These are phyloP conservation scores for Daboia siamensis DNA, from an alignment of 2,113 vertebrate species.

Conservation along the genomic window DNA sequence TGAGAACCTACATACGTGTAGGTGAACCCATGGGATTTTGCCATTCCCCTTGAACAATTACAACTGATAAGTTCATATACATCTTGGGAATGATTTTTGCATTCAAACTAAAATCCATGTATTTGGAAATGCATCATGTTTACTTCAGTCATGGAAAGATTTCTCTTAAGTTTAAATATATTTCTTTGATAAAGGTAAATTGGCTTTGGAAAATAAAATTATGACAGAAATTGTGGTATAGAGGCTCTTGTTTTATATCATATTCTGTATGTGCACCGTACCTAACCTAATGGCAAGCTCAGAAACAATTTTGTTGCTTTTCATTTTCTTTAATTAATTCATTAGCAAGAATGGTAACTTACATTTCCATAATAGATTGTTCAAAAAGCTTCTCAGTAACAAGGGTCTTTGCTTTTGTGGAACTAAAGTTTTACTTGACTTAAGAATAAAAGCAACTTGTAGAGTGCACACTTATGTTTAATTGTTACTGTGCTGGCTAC, in stretches of 20 bases:
- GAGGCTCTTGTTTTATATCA: conserved; percentile 44
- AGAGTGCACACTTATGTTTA: conserved; percentile 34
- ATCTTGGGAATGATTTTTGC: not conserved
- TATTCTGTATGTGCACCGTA: conserved; percentile 40
- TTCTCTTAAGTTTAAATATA: conserved; percentile 32
- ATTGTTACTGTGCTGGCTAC: conserved; percentile 51
- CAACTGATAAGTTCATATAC: not conserved
- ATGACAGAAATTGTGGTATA: conserved; percentile 49
- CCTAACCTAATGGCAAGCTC: conserved; percentile 55
- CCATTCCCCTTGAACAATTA: not conserved
- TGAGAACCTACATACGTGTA: not conserved
- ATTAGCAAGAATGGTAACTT: conserved; percentile 29
- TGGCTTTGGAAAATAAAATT: conserved; percentile 39
- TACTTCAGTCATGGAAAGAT: conserved; percentile 28
- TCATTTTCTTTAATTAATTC: not conserved
- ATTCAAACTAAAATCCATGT: conserved; percentile 8
- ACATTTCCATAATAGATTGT: conserved; percentile 58
- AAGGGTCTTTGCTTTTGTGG: conserved; percentile 47
- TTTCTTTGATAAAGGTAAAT: conserved; percentile 39
- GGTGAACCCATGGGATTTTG: not conserved
- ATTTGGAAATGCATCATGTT: conserved; percentile 36
- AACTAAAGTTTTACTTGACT: conserved; percentile 67
- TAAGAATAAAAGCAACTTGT: conserved; percentile 62
- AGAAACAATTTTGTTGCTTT: conserved; percentile 37
- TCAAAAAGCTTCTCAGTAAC: conserved; percentile 59